These are phyloP conservation scores for Euspilapteryx auroguttella DNA, from an alignment of 2,888 invertebrate species.

Conservation along the genomic window DNA sequence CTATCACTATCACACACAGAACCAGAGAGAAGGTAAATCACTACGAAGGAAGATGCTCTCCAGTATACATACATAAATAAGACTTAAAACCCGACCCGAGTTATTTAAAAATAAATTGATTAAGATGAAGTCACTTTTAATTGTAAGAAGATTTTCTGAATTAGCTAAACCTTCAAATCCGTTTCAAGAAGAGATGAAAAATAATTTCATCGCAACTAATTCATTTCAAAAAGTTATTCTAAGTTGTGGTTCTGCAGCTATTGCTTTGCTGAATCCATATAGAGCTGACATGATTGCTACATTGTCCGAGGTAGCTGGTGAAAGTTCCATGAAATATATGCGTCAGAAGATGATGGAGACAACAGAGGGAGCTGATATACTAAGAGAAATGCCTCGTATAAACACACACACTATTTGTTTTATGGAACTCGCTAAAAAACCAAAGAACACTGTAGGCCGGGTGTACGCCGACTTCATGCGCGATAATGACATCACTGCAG, in stretches of 20 bases:
- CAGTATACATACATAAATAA: too few species aligned
- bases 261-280: constrained; percentile 78
- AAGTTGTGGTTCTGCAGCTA: constrained; percentile 82
- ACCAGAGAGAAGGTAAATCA: too few species aligned
- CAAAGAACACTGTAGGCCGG: constrained; percentile 82
- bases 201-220: constrained; percentile 66
- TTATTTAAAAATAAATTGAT: too few species aligned
- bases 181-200: constrained; percentile 65
- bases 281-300: constrained; percentile 93
- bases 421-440: constrained; percentile 67
- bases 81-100: too few species aligned
- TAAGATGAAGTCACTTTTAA: too few species aligned
- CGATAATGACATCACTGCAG: constrained; percentile 88
- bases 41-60: too few species aligned
- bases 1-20: too few species aligned
- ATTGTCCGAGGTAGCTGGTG: constrained; percentile 88
- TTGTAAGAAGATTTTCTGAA: too few species aligned
- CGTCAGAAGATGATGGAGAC: constrained; percentile 73
- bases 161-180: constrained; percentile 4
- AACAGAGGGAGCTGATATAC: constrained; percentile 76
- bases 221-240: constrained; percentile 77
- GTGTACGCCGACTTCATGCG: constrained; percentile 83
- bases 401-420: constrained; percentile 81
- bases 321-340: constrained; percentile 71
- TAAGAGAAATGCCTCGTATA: constrained; percentile 81